Evolutionary conservation across 2,888 invertebrate genomes (phyloP), one percentile per base, ranked within the genome.

Genomic region (Erebia ligea): DNA sequence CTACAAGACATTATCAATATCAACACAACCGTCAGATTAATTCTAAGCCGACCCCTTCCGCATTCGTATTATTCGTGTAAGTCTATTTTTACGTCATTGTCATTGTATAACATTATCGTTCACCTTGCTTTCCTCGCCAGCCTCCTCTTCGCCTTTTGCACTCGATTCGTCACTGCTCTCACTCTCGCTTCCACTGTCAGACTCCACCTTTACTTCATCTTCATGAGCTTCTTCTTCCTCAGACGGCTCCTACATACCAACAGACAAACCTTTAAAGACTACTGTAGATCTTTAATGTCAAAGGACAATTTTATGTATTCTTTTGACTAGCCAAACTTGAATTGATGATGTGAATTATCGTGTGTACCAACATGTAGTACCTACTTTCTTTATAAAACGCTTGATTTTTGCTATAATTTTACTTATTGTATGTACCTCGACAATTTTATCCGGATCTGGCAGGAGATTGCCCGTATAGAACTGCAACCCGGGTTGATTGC

Each of bases 401-500:
- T 6, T 50, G n/a, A 50, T 15, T 8, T 13, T 50, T 50, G 15
- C 50, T 50, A 50, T n/a, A n/a, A 6, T 50, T 50, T 50, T n/a
- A n/a, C 15, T n/a, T n/a, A n/a, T 54, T 19, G 3, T 65, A 11
- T 25, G 2, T 62, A 89, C 91, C 81, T 88, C 89, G 1, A 90
- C 73, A 52, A 93, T 93, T 65, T 85, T 88, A 54, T 89, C 86
- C 1, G 90, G 90, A 77, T 95, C 95, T 0, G 97, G 97, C 50
- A 98, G 89, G 71, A 89, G 92, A 83, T 98, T 97, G 0, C 96
- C 95, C 0, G 98, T 98, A 84, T 99, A 98, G 81, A 99, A 96
- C 86, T 98, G 98, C 70, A 98, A 94, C 0, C 98, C 98, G 0
- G 98, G 98, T 84, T 98, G 97, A 84, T 98, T 96, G 73, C 97